These are phyloP conservation scores for Catonia carolina DNA, from an alignment of 2,888 invertebrate genomes.

Conservation along the genomic window DNA sequence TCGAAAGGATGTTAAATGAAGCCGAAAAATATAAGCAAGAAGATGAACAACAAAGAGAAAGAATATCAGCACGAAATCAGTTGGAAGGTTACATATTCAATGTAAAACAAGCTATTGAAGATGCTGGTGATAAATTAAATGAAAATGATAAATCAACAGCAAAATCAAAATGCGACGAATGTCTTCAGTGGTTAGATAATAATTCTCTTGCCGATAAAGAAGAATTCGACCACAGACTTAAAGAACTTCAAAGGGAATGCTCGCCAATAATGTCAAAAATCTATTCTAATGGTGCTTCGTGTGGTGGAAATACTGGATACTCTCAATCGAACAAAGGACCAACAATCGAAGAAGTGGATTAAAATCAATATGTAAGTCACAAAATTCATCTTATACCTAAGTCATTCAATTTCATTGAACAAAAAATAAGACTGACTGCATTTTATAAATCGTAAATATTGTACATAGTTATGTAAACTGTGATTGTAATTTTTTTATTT, in stretches of 20 bases:
- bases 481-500: no score
- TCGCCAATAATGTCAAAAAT: constrained; percentile 45
- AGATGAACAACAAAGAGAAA: constrained; percentile 54
- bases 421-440: no score
- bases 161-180: constrained; percentile 39
- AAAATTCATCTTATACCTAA: no score
- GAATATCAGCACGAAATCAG: constrained; percentile 61
- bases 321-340: constrained; percentile 17
- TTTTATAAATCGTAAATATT: no score
- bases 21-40: constrained; percentile 67
- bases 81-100: no score
- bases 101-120: no score
- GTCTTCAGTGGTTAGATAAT: constrained; percentile 45
- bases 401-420: no score
- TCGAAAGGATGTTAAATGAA: constrained; percentile 69
- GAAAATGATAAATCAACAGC: constrained; percentile 46
- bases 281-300: constrained; percentile 18
- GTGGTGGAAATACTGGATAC: constrained; percentile 20
- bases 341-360: constrained; percentile 13
- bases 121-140: no score
- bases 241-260: constrained; percentile 54
- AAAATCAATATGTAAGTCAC: background rate
- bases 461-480: no score
- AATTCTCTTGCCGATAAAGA: no score
- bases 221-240: no score